Evolutionary conservation across 2,113 vertebrate genomes (phyloP), one percentile per base, ranked within the genome.

Genomic region (Grus americana): DNA sequence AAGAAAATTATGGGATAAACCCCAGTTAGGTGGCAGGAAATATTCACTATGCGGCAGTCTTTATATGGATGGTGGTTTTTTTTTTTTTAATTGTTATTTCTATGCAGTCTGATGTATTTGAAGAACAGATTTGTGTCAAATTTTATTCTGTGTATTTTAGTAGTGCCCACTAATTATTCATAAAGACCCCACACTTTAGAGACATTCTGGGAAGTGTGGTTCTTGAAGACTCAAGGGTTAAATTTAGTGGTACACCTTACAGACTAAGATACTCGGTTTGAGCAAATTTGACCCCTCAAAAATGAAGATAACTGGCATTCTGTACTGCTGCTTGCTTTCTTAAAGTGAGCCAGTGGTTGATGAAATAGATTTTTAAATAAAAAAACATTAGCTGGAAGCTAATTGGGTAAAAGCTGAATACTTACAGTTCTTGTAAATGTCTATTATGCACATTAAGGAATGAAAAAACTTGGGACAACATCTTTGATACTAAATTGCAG

Each of bases 301-400:
- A 90, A 70, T 6, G 4, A 34, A 95, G 36, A 24, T 78, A 50
- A 30, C 40, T 73, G 67, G 34, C 38, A 70, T 79, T 83, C 55
- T 78, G 18, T 49, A n/a, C 24, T 65, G 30, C 18, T 75, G 12
- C 15, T 88, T 59, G 4, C 15, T 79, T 85, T 93, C 34, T 87
- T 63, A 34, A 66, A 76, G 73, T 90, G 55, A 74, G 26, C 32
- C 3, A 4, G 26, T 71, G 32, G 23, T 20, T 86, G 55, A 70
- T 49, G 15, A 95, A 90, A 90, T 71, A 82, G 73, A 65, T 79
- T 90, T 94, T 88, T 57, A 74, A 80, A 90, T 90, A 86, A 86
- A 92, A 87, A 90, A 15, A 10, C 90, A 74, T 71, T 92, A 81
- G 59, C 79, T 92, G 74, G 94, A 92, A 83, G 23, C 34, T 82